Percentiles rank a stretch among this genome's conserved stretches.
Evolutionary conservation across 1,140 invertebrate genomes (phyloP).

Genomic region (Polypedilum pembai): DNA sequence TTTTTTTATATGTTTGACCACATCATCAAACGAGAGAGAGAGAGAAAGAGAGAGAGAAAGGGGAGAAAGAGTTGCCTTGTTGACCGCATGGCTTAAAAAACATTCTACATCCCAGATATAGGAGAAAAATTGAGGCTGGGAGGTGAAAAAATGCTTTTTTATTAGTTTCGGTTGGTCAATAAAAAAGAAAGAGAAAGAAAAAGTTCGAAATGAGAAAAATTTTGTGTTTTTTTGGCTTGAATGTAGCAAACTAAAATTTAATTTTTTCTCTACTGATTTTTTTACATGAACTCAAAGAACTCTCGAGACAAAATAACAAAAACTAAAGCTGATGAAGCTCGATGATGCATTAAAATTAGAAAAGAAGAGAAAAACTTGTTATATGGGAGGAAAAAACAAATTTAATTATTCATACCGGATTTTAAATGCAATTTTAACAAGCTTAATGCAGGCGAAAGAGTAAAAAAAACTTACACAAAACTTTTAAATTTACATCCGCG

Average conservation of each 20-base stretch:
- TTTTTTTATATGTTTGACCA: constrained; percentile 2
- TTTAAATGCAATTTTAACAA: constrained; percentile 24
- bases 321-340: not conserved
- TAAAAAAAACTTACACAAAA: constrained; percentile 45
- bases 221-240: not conserved
- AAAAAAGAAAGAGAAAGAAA: not conserved
- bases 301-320: not conserved
- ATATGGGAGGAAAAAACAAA: not conserved
- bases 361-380: not conserved
- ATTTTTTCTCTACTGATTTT: not conserved
- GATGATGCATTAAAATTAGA: constrained; percentile 21
- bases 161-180: constrained; percentile 25
- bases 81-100: not conserved
- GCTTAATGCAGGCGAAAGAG: not conserved
- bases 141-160: constrained; percentile 12
- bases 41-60: not conserved
- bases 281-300: not conserved
- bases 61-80: not conserved
- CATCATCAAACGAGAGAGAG: constrained; percentile 22
- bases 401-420: constrained; percentile 26
- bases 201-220: not conserved
- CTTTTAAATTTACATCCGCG: constrained; percentile 49
- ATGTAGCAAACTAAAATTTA: not conserved
- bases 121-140: not conserved
- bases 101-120: too few species aligned